Conservation (phyloP, 2,113 vertebrate genomes). For the Vidua macroura region DNA sequence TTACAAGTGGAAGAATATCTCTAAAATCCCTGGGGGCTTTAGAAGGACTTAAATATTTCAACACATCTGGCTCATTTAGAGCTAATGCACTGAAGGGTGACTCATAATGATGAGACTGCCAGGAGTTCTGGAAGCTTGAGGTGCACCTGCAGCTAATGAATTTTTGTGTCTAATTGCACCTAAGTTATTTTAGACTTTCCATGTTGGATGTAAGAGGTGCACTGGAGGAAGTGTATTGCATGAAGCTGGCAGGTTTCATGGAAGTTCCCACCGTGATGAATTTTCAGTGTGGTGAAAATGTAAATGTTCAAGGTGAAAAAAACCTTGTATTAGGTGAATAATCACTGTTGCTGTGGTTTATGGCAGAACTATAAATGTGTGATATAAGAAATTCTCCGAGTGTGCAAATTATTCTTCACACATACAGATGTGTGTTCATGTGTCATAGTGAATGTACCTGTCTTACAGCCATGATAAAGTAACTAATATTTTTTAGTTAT, state of each 20-base stretch:
- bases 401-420: neutral
- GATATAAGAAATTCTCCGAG: neutral
- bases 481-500: neutral
- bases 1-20: neutral
- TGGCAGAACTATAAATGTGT: neutral
- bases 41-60: constrained; percentile 43
- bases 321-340: neutral
- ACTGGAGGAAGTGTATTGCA: neutral
- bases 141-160: constrained; percentile 32
- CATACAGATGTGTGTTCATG: neutral
- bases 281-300: neutral
- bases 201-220: neutral
- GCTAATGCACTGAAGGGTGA: constrained; percentile 32
- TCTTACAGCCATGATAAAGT: neutral
- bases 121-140: constrained; percentile 6
- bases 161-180: constrained; percentile 34
- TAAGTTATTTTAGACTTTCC: neutral
- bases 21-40: neutral
- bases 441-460: neutral
- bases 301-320: neutral
- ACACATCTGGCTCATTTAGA: constrained; percentile 38
- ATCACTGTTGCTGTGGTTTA: neutral
- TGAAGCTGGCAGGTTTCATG: neutral
- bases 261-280: neutral
- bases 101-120: constrained; percentile 13